Percentiles rank a stretch among this genome's conserved stretches.
Evolutionary conservation across 2,113 vertebrate genomes (phyloP).

Genomic region (Accipiter virgatus): DNA sequence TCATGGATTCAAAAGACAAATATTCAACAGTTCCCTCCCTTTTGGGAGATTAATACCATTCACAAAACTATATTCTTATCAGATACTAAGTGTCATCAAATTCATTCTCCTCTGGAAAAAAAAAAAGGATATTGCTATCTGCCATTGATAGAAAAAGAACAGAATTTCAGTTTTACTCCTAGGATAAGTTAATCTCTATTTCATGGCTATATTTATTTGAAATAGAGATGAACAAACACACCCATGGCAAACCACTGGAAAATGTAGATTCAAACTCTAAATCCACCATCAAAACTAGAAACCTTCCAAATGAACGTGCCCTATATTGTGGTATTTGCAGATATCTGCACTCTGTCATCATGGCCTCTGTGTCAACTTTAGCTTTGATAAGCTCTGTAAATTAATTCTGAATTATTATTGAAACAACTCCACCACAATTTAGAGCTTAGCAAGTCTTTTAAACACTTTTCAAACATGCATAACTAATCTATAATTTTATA

Average conservation of each 20-base stretch:
- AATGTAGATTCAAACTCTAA: not conserved
- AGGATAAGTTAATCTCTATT: not conserved
- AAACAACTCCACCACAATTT: not conserved
- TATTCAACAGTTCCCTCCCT: not conserved
- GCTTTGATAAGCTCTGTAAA: not conserved
- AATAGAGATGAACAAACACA: not conserved
- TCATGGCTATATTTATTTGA: not conserved
- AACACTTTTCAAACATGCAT: not conserved
- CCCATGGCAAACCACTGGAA: not conserved
- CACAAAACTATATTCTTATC: not conserved
- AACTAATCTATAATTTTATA: constrained; percentile 24
- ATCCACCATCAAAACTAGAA: not conserved
- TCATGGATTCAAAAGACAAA: not conserved
- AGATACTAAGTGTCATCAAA: not conserved
- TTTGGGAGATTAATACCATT: not conserved
- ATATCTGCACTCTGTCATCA: not conserved
- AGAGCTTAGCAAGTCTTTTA: not conserved
- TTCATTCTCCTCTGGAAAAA: not conserved
- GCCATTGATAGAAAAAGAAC: not conserved
- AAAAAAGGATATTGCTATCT: not conserved
- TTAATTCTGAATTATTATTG: not conserved
- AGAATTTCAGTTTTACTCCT: not conserved
- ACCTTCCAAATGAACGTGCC: not conserved
- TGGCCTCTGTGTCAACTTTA: not conserved
- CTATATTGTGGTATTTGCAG: not conserved